Base-by-base conservation (phyloP, 2,888 invertebrate species). In the Steinernema hermaphroditum region DNA sequence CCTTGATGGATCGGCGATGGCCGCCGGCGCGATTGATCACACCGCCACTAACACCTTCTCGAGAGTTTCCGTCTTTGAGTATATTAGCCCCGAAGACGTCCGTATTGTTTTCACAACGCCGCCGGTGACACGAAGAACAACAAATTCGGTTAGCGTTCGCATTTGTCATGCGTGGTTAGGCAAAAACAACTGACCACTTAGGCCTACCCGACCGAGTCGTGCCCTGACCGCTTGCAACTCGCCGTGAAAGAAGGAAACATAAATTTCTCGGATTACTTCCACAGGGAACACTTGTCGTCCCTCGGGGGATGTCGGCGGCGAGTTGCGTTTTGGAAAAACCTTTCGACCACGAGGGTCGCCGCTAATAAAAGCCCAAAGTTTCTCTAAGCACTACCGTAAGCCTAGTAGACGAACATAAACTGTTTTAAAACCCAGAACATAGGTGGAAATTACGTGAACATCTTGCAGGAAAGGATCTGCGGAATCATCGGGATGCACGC, bases 401-500 rank as follows among this genome's bases (percentile, higher is more conserved):
- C 37, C 37, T n/a, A n/a, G n/a, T n/a, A n/a, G n/a, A n/a, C n/a
- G n/a, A n/a, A n/a, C n/a, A n/a, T n/a, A n/a, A n/a, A n/a, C n/a
- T n/a, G n/a, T n/a, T n/a, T n/a, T n/a, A n/a, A n/a, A n/a, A n/a
- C n/a, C n/a, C n/a, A n/a, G n/a, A n/a, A n/a, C n/a, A n/a, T n/a
- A n/a, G n/a, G n/a, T n/a, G n/a, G n/a, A n/a, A n/a, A n/a, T n/a
- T n/a, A n/a, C n/a, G n/a, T n/a, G n/a, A n/a, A n/a, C n/a, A n/a
- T n/a, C n/a, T n/a, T n/a, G 62, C 69, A 77, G 71, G 78, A 77
- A 34, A 44, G 75, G 27, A 71, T 77, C 0, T 80, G 80, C 44
- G 76, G 77, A n/a, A 74, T 79, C 22, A 70, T 78, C 2, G 80
- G 80, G 69, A 77, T 80, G 74, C 71, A 76, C 50, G 75, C 78